Evolutionary conservation across 2,797 vertebrate genomes (phyloP).

Genomic region (Merluccius polli): DNA sequence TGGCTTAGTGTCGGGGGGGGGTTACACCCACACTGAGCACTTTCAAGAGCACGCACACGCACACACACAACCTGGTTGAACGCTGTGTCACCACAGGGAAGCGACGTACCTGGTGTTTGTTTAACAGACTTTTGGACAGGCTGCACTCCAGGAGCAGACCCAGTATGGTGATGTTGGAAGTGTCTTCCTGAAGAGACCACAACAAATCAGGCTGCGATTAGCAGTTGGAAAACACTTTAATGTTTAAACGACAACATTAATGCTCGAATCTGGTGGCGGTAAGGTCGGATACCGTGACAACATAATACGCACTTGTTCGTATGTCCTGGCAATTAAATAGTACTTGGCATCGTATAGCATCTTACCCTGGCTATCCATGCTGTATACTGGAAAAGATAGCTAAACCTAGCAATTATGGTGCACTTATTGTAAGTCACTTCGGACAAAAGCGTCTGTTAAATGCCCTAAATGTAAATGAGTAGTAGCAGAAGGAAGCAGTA

Average conservation of each 20-base stretch:
- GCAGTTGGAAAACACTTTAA: not conserved
- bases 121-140: constrained; percentile 78
- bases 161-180: constrained; percentile 85
- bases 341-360: too few species aligned
- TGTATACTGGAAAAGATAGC: too few species aligned
- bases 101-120: constrained; percentile 65
- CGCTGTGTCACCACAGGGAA: not conserved
- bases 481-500: not conserved
- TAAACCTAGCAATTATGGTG: too few species aligned
- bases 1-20: not conserved
- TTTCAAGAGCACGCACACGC: not conserved
- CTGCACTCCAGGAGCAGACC: constrained; percentile 87
- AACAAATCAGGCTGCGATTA: constrained; percentile 5
- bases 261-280: not conserved
- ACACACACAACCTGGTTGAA: not conserved
- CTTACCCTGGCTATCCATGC: too few species aligned
- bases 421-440: too few species aligned
- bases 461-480: not conserved
- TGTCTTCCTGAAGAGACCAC: constrained; percentile 78
- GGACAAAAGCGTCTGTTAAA: too few species aligned
- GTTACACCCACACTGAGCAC: not conserved
- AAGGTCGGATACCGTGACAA: not conserved
- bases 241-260: not conserved
- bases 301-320: too few species aligned
- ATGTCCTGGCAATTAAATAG: too few species aligned